Evolutionary conservation across 2,888 invertebrate genomes (phyloP).

Genomic region (Pollenia labialis): DNA sequence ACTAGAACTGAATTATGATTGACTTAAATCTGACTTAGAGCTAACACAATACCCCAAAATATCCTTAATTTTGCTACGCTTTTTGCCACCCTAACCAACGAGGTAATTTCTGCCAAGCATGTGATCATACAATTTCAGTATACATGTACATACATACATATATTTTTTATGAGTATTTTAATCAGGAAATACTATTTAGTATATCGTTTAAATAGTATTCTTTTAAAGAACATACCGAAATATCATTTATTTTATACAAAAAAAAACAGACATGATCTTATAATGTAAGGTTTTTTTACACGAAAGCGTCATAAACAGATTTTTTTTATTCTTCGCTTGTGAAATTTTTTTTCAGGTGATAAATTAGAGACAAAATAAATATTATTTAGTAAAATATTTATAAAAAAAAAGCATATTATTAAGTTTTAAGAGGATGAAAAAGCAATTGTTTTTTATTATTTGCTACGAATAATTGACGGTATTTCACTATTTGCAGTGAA

Average conservation of each 20-base stretch:
- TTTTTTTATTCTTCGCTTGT: neutral
- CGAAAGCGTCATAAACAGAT: neutral
- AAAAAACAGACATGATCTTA: conserved; percentile 2
- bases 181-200: conserved; percentile 53
- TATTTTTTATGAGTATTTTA: conserved; percentile 9
- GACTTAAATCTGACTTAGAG: neutral
- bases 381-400: neutral
- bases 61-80: neutral
- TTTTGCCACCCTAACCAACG: neutral
- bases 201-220: conserved; percentile 15
- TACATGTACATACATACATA: conserved; percentile 6
- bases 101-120: neutral
- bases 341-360: neutral
- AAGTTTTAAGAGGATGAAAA: neutral
- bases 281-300: neutral
- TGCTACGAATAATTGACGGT: neutral
- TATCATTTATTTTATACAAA: conserved; percentile 1
- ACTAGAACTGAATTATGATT: neutral
- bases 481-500: neutral
- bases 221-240: neutral
- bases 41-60: too few relatives aligned
- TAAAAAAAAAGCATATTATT: neutral
- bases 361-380: neutral
- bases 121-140: conserved; percentile 8
- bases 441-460: neutral